These are phyloP conservation scores for Tenthredo amoena DNA, from an alignment of 2,888 invertebrate species.

Conservation along the genomic window DNA sequence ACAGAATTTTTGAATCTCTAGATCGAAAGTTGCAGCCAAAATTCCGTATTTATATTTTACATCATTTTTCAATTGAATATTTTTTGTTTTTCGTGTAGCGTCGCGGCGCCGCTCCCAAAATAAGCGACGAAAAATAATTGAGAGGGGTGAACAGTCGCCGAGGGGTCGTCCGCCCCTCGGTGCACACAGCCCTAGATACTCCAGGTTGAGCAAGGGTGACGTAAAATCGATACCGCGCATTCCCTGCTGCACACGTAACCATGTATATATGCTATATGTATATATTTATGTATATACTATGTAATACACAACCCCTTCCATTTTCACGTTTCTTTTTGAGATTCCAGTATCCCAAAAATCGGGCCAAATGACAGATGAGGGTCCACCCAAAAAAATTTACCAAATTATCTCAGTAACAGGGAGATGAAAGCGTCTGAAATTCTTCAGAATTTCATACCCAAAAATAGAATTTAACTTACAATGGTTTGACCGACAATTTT, in stretches of 20 bases:
- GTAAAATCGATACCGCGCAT: slow-evolving; percentile 37
- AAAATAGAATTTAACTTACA: too few relatives aligned
- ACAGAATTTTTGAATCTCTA: not conserved
- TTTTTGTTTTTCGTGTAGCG: not conserved
- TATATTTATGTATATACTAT: not conserved
- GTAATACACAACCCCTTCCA: too few relatives aligned
- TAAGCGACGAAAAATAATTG: not conserved
- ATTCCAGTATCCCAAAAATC: too few relatives aligned
- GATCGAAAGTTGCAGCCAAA: not conserved
- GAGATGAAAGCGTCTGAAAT: too few relatives aligned
- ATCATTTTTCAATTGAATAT: not conserved
- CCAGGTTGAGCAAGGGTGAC: slow-evolving; percentile 9
- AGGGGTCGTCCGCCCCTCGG: not conserved
- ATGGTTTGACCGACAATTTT: too few relatives aligned
- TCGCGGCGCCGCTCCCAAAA: not conserved
- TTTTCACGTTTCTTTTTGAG: too few relatives aligned
- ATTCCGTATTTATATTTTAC: not conserved
- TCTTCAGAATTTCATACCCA: too few relatives aligned
- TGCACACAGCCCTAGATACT: not conserved
- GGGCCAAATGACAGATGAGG: too few relatives aligned
- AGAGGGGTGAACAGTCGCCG: not conserved
- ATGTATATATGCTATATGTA: not conserved
- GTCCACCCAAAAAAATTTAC: too few relatives aligned
- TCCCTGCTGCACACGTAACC: slow-evolving; percentile 5
- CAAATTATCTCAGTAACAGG: too few relatives aligned